Evolutionary conservation across 2,797 vertebrate genomes (phyloP).

Genomic region (Neosilurus hyrtlii): DNA sequence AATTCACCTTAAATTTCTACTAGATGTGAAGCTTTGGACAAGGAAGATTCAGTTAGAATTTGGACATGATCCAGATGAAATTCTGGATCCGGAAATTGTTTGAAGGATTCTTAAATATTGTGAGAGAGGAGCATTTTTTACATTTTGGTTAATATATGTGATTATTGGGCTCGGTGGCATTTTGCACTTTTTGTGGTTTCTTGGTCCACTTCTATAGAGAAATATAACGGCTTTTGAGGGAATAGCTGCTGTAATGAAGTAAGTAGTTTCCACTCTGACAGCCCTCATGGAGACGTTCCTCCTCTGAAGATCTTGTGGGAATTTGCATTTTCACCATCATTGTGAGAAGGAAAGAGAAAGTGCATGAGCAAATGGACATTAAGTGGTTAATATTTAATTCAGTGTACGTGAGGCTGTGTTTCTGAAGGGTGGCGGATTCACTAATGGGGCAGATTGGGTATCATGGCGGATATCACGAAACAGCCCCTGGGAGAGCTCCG

Average conservation of each 20-base stretch:
- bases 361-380: conserved; percentile 78
- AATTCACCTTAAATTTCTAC: too few relatives aligned
- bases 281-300: conserved; percentile 68
- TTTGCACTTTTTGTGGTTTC: too few relatives aligned
- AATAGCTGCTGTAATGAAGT: not conserved
- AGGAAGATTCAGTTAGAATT: too few relatives aligned
- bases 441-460: conserved; percentile 80
- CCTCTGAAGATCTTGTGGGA: conserved; percentile 67
- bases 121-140: too few relatives aligned
- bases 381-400: conserved; percentile 84
- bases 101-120: too few relatives aligned
- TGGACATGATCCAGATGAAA: too few relatives aligned
- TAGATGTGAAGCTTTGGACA: too few relatives aligned
- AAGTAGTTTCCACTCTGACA: conserved; percentile 70
- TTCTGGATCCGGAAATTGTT: too few relatives aligned
- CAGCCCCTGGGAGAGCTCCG: conserved; percentile 65
- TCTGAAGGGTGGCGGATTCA: conserved; percentile 70
- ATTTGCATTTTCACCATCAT: conserved; percentile 74
- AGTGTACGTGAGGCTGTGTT: conserved; percentile 66
- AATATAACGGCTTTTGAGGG: not conserved
- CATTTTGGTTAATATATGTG: too few relatives aligned
- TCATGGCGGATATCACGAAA: conserved; percentile 76
- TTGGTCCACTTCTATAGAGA: not conserved
- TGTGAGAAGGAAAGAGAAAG: not conserved
- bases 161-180: too few relatives aligned